Evolutionary conservation across 2,888 invertebrate species (phyloP), one percentile per base, ranked within the genome.

Genomic region (Cheilosia scutellata): DNA sequence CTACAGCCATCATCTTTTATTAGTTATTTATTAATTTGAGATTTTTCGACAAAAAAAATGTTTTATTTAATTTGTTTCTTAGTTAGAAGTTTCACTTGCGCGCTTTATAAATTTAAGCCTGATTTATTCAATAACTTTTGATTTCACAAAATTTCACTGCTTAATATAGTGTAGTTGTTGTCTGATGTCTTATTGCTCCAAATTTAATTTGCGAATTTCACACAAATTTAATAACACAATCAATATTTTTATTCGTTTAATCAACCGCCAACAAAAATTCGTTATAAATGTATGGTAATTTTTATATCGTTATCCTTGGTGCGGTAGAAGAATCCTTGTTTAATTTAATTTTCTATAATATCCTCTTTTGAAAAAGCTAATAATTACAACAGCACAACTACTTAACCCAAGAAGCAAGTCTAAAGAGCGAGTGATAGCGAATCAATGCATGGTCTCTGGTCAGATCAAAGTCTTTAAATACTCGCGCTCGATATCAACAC

Each of bases 1-100:
- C 96, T 91, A 97, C 97, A 93, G 97, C 96, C 95, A 97, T 97
- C 94, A 94, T 95, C 91, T 93, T 94, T 89, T 90, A 89, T 89
- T 89, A 87, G 87, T 89, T 90, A 82, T 79, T 87, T 88, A 89
- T 83, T 89, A 88, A 82, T 76, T 82, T 51, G 29, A 88, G 88
- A 89, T 89, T 89, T 86, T 88, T 87, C 82, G 70, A 63, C 63
- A 63, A 84, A 71, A 82, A 76, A 71, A 63, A 88, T 42, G 42
- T 63, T 62, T 40, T 9, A 7, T 40, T 74, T 79, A 37, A 11
- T 51, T 51, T 53, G 33, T 49, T 51, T 66, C 62, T 70, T 37
- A 80, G 31, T 72, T 76, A 37, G 58, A 49, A 62, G 49, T 76
- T 77, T 80, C 82, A 86, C 86, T 86, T 68, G 76, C 82, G 62